Evolutionary conservation across 92 coral and sea anemone species (phyloP), one percentile per base, ranked within the genome.

Genomic region (Desmophyllum pertusum): DNA sequence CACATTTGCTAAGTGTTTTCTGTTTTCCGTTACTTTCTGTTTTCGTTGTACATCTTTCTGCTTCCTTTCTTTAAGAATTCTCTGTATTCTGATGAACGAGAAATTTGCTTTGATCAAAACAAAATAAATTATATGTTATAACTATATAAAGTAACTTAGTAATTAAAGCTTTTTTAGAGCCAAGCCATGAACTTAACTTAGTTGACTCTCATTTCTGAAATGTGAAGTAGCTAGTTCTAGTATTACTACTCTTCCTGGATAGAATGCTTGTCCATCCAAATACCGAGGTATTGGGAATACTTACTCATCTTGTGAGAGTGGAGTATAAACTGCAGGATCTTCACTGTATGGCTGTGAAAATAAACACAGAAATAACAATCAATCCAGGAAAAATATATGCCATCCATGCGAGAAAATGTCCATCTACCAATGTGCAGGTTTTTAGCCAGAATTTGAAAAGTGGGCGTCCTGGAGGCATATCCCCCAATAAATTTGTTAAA

Each of bases 251-350:
- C n/a, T n/a, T n/a, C n/a, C n/a, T n/a, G n/a, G n/a, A n/a, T 33
- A 74, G 3, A 59, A 67, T 11, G 36, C 10, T n/a, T n/a, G n/a
- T n/a, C n/a, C n/a, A n/a, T n/a, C n/a, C n/a, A n/a, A n/a, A n/a
- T n/a, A n/a, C n/a, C n/a, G n/a, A n/a, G n/a, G n/a, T n/a, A 65
- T 27, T 63, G 73, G 30, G 40, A 51, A 27, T 33, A 93, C 99
- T 92, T 91, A 97, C 99, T 97, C 99, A 77, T 97, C 99, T 78
- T 97, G 98, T 62, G 99, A 92, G 21, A 95, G 84, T 14, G 99
- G 99, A 77, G 94, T 92, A 69, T 97, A 97, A 38, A 93, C 88
- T 38, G 99, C 99, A 46, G 99, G 99, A 63, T 97, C 99, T 73
- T 97, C 99, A 83, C 98, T 97, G 86, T 97, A 97, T 13, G 98